Percentiles rank a stretch among this genome's conserved stretches.
phyloP scores from a whole-genome alignment of 2,797 vertebrate genomes.

The Jordanella pulchra region DNA sequence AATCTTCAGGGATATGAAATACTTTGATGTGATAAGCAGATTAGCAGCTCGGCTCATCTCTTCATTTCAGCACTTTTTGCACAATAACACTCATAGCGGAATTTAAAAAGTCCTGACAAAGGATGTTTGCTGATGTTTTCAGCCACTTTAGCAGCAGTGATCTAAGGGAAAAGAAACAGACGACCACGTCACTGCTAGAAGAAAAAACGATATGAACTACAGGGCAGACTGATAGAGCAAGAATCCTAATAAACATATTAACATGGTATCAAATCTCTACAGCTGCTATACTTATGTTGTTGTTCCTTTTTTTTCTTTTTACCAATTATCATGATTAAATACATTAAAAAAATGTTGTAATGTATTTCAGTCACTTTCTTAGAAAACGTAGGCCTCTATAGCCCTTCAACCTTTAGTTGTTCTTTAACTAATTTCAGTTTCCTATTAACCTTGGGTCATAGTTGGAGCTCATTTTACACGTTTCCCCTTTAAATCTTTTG shows the following conservation, averaged over 20 bases:
- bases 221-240: background rate
- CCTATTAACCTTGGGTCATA: background rate
- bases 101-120: slow-evolving; percentile 24
- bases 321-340: background rate
- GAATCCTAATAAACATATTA: background rate
- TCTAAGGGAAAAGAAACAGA: slow-evolving; percentile 11
- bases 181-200: background rate
- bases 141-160: background rate
- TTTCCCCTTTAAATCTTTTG: background rate
- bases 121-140: slow-evolving; percentile 24
- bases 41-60: slow-evolving; percentile 23
- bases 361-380: background rate
- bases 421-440: background rate
- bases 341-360: no score
- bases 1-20: slow-evolving; percentile 30
- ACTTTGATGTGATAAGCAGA: slow-evolving; percentile 35
- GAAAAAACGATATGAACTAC: background rate
- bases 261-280: background rate
- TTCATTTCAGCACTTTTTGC: slow-evolving; percentile 31
- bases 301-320: background rate
- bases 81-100: slow-evolving; percentile 29
- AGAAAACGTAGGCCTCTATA: no score
- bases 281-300: background rate
- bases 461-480: background rate
- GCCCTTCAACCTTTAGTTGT: background rate